Conservation (phyloP, 2,797 vertebrate genomes). For the Phaenicophaeus curvirostris region DNA sequence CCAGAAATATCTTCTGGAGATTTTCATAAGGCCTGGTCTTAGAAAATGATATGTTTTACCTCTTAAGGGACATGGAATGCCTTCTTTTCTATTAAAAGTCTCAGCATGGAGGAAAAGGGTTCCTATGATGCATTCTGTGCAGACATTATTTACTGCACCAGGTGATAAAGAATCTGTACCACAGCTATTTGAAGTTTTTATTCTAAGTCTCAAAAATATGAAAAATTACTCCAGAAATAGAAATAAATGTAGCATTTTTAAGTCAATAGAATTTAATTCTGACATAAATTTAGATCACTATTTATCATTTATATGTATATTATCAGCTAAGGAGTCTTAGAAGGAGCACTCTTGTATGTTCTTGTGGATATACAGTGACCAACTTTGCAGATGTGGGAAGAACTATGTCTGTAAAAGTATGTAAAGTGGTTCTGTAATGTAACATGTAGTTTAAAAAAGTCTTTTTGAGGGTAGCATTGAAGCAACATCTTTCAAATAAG, state of each 20-base stretch:
- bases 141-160: background rate
- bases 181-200: background rate
- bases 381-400: background rate
- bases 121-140: background rate
- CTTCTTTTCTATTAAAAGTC: background rate
- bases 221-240: background rate
- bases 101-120: background rate
- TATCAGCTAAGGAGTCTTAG: background rate
- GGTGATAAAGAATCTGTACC: background rate
- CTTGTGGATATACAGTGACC: background rate
- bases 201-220: background rate
- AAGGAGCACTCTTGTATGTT: background rate
- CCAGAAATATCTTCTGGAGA: background rate
- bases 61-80: background rate
- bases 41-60: background rate
- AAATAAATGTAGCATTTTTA: background rate
- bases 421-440: background rate
- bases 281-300: background rate
- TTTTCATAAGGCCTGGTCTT: background rate
- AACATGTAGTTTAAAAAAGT: background rate
- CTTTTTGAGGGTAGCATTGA: background rate
- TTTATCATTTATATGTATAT: background rate
- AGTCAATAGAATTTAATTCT: background rate
- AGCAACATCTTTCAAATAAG: background rate
- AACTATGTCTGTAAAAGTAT: slow-evolving; percentile 1